Base-by-base conservation (phyloP, 1,140 invertebrate species). In the Drosophila arawakana region DNA sequence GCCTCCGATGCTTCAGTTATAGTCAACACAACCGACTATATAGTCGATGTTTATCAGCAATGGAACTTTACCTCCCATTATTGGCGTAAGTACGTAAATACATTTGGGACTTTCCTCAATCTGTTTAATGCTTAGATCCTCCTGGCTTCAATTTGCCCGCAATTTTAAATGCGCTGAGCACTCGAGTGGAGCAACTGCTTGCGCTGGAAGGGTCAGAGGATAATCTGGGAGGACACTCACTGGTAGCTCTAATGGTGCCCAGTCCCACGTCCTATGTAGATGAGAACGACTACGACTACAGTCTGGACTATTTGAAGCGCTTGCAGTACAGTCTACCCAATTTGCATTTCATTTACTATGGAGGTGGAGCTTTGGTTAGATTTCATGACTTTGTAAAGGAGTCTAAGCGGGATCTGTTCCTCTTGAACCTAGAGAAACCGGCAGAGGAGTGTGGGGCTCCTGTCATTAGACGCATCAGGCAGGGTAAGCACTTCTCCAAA, bases 1-100 rank as follows among this genome's bases (percentile, higher is more conserved):
- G 95, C 94, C 3, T 92, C 92, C 21, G 94, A 95, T 90, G 95
- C 95, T 49, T 92, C 85, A 43, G 69, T 94, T 8, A 93, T 96
- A 13, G 92, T 96, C 0, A 95, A 96, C 73, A 92, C 92, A 43
- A 94, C 94, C 8, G 91, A 92, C 44, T 94, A 92, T 65, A 93
- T 94, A 52, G 80, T 94, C 7, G 93, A 95, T 66, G 94, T 95
- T 11, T 93, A 94, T 69, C 65, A 92, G 41, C 37, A 91, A 15
- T 94, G 94, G 75, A 95, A 95, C 83, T 67, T 69, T 47, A 93
- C 93, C 0, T 76, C 90, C 9, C 94, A 95, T 71, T 75, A 89
- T 41, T 91, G 90, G 80, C 82, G 95, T 95, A 93, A 92, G 93
- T 93, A n/a, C 21, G 0, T 18, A 5, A 25, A 8, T 7, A 0